Percentiles rank a stretch among this genome's conserved stretches.
phyloP scores from a whole-genome alignment of 2,113 vertebrate genomes.

The Oxyura jamaicensis region DNA sequence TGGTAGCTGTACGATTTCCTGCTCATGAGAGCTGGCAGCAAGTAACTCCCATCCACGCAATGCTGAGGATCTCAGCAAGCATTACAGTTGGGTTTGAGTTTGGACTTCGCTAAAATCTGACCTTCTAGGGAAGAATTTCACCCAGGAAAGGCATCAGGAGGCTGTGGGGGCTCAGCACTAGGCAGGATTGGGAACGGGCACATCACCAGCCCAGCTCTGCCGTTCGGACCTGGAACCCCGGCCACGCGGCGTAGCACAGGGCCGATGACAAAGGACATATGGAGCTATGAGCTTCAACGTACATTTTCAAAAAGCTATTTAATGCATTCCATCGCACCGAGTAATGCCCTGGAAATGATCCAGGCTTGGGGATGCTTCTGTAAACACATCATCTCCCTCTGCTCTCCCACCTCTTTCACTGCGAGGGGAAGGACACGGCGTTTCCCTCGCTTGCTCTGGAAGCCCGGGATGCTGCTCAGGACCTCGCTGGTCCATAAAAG shows the following conservation, averaged over 20 bases:
- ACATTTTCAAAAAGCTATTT: slow-evolving; percentile 2
- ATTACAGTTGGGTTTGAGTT: neutral
- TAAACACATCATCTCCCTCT: neutral
- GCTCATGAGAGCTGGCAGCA: neutral
- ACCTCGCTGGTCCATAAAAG: neutral
- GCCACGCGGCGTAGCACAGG: neutral
- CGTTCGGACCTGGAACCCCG: rapidly evolving
- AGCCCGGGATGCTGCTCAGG: neutral
- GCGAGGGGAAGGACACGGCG: neutral
- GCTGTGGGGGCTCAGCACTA: neutral
- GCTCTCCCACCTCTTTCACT: neutral
- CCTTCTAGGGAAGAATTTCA: neutral
- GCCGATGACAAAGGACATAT: neutral
- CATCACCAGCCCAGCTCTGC: rapidly evolving
- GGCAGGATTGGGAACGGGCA: rapidly evolving
- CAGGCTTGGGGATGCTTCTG: slow-evolving; percentile 49
- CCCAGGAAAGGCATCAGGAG: neutral
- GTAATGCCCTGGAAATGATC: slow-evolving; percentile 30
- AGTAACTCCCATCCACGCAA: rapidly evolving
- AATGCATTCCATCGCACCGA: slow-evolving; percentile 17
- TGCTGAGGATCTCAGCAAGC: neutral
- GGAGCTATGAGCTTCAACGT: slow-evolving; percentile 27
- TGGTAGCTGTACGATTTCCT: neutral
- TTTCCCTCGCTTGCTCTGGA: slow-evolving; percentile 7
- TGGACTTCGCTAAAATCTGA: neutral